phyloP scores from a whole-genome alignment of 2,797 vertebrate species.

The Phalloptychus januarius region DNA sequence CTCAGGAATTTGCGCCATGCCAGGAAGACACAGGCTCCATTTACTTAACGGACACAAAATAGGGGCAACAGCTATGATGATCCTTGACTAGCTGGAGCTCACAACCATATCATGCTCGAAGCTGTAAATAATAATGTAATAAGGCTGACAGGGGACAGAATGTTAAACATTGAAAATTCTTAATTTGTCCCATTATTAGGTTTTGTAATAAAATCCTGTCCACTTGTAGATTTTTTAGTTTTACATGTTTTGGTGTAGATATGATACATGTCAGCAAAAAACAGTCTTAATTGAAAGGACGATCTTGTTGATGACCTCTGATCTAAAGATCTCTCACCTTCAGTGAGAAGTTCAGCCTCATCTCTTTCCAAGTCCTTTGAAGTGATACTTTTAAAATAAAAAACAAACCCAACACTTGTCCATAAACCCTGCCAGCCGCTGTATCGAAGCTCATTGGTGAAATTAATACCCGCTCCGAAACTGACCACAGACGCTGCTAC shows the following conservation, averaged over 20 bases:
- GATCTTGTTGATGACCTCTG: slow-evolving; percentile 46
- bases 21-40: slow-evolving; percentile 73
- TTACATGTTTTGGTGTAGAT: not conserved
- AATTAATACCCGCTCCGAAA: slow-evolving; percentile 63
- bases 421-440: slow-evolving; percentile 62
- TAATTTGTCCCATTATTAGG: slow-evolving; percentile 7
- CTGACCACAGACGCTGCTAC: slow-evolving; percentile 27
- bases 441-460: slow-evolving; percentile 62
- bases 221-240: not conserved
- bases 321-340: slow-evolving; percentile 68
- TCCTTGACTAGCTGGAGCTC: slow-evolving; percentile 62
- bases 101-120: slow-evolving; percentile 66
- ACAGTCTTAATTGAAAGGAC: slow-evolving; percentile 42
- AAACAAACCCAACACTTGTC: slow-evolving; percentile 57
- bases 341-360: slow-evolving; percentile 56
- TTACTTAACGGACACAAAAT: slow-evolving; percentile 73
- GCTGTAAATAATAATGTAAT: slow-evolving; percentile 78
- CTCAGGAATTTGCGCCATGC: slow-evolving; percentile 80
- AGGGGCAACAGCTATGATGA: slow-evolving; percentile 67
- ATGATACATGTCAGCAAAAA: slow-evolving; percentile 1
- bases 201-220: not conserved
- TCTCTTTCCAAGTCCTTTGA: slow-evolving; percentile 68
- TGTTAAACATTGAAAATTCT: slow-evolving; percentile 27
- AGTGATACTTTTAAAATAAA: slow-evolving; percentile 69
- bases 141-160: slow-evolving; percentile 55